phyloP scores from a whole-genome alignment of 2,113 vertebrate species.

The Mobula birostris region DNA sequence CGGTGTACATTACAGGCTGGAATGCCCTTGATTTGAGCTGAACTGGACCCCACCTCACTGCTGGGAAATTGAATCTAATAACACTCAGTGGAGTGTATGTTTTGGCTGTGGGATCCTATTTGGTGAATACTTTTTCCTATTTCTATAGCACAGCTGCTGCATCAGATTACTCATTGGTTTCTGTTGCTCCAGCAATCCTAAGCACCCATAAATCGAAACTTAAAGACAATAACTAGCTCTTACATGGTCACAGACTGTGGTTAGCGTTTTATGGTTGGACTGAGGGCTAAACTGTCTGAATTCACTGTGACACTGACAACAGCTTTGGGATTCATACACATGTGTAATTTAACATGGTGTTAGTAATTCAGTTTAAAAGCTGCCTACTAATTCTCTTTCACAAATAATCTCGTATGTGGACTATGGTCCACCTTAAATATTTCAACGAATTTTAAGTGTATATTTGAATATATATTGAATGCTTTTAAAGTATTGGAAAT shows the following conservation, averaged over 20 bases:
- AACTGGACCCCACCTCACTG: not conserved
- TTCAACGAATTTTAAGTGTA: too few relatives aligned
- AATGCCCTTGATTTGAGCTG: slow-evolving; percentile 11
- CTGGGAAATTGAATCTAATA: not conserved
- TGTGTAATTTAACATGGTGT: too few relatives aligned
- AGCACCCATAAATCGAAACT: not conserved
- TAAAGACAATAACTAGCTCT: not conserved
- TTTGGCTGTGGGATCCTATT: not conserved
- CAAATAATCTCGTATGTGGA: too few relatives aligned
- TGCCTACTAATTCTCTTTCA: too few relatives aligned
- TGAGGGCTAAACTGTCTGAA: too few relatives aligned
- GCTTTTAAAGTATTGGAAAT: too few relatives aligned
- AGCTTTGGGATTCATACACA: too few relatives aligned
- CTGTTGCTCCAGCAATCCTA: not conserved
- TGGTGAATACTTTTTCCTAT: not conserved
- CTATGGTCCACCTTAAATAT: too few relatives aligned
- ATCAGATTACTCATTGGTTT: not conserved
- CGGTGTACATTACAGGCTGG: slow-evolving; percentile 13
- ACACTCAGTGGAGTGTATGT: not conserved
- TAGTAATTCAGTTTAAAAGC: too few relatives aligned
- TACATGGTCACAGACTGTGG: not conserved
- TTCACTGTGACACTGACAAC: too few relatives aligned
- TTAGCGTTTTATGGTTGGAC: too few relatives aligned
- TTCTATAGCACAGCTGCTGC: not conserved
- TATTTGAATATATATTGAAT: too few relatives aligned